Evolutionary conservation across 64 coral and sea anemone species (phyloP).

Genomic region (Pachyseris speciosa): DNA sequence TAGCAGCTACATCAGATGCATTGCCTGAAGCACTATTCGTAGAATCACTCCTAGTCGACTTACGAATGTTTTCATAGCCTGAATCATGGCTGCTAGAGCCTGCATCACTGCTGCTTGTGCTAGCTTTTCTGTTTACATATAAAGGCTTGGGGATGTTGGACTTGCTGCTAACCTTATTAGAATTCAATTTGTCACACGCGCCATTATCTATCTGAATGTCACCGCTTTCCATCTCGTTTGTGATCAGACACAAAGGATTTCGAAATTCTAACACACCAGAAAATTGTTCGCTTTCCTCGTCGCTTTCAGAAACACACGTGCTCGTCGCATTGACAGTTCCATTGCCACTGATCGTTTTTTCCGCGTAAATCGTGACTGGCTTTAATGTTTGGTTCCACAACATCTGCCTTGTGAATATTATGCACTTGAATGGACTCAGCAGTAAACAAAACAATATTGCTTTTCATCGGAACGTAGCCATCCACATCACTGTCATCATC

Average conservation of each 20-base stretch:
- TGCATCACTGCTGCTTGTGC: not conserved
- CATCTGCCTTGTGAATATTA: constrained; percentile 6
- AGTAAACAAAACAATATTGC: constrained; percentile 25
- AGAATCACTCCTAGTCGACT: not conserved
- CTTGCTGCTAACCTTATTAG: constrained; percentile 5
- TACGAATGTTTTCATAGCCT: constrained; percentile 13
- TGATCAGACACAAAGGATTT: constrained; percentile 33
- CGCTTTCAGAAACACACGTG: not conserved
- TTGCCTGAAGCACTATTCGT: constrained; percentile 4
- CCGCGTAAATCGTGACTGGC: not conserved
- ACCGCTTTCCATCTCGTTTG: not conserved
- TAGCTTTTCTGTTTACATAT: constrained; percentile 10
- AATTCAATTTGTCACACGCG: constrained; percentile 20
- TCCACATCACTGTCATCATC: not conserved
- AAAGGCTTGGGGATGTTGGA: not conserved
- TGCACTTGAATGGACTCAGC: not conserved
- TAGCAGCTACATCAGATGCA: not conserved
- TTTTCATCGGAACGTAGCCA: constrained; percentile 34
- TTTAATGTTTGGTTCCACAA: constrained; percentile 12
- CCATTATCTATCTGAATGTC: not conserved
- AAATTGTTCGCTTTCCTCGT: not conserved
- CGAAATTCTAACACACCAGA: constrained; percentile 30
- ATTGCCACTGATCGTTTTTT: not conserved
- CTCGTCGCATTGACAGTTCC: not conserved
- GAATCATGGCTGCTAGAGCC: not conserved